Conservation (phyloP, 1,140 invertebrate genomes). For the Hormaphis cornu region DNA sequence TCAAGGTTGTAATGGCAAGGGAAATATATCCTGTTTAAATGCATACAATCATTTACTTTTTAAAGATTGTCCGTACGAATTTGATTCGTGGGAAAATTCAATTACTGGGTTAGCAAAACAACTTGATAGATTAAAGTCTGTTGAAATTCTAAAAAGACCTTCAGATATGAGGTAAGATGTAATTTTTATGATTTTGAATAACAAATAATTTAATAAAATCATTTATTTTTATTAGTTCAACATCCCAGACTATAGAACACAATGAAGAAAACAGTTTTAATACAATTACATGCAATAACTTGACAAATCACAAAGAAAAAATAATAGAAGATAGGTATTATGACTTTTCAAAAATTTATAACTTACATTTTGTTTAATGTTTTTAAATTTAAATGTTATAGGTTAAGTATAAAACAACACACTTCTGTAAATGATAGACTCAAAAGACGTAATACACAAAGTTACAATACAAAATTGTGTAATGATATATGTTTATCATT, state of each 20-base stretch:
- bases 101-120: neutral
- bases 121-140: neutral
- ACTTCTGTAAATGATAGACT: neutral
- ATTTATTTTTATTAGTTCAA: neutral
- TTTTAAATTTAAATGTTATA: neutral
- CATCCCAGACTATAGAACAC: neutral
- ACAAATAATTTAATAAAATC: neutral
- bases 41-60: neutral
- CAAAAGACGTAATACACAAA: neutral
- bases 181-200: neutral
- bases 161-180: neutral
- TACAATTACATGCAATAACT: neutral
- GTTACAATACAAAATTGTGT: neutral
- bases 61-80: conserved; percentile 16
- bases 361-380: neutral
- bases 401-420: neutral
- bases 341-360: neutral
- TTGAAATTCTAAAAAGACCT: neutral
- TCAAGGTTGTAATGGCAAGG: conserved; percentile 1
- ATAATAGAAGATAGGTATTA: neutral
- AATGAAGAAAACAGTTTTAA: neutral
- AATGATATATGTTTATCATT: neutral
- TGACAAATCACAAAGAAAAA: neutral
- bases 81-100: conserved; percentile 13
- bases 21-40: neutral